phyloP scores from a whole-genome alignment of 1,140 invertebrate species.

The Pollicipes pollicipes region DNA sequence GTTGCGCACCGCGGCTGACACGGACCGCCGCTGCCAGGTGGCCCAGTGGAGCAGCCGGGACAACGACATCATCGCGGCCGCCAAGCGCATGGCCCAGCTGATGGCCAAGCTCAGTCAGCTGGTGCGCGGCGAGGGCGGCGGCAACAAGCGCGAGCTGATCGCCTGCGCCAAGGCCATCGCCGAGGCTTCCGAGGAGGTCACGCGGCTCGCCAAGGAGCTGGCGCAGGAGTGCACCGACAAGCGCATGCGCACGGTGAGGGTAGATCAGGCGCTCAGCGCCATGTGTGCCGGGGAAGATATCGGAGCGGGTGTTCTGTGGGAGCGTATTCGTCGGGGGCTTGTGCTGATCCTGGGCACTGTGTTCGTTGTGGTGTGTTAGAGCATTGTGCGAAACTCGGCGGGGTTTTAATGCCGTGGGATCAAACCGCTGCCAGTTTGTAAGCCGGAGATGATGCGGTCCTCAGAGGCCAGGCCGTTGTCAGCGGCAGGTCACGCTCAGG shows the following conservation, averaged over 20 bases:
- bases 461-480: too few species aligned
- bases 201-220: slow-evolving; percentile 86
- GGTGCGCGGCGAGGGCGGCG: slow-evolving; percentile 34
- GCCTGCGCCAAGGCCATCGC: slow-evolving; percentile 97
- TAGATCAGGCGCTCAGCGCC: too few species aligned
- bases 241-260: slow-evolving; percentile 76
- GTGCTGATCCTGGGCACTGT: too few species aligned
- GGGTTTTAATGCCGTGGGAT: too few species aligned
- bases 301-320: not conserved
- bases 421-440: too few species aligned
- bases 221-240: slow-evolving; percentile 96
- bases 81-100: slow-evolving; percentile 92
- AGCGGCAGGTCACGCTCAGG: too few species aligned
- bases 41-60: slow-evolving; percentile 98
- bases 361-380: too few species aligned
- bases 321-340: too few species aligned
- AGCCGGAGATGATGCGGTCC: too few species aligned
- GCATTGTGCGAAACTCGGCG: too few species aligned
- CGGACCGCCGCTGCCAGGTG: slow-evolving; percentile 31
- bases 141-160: slow-evolving; percentile 91
- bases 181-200: slow-evolving; percentile 94
- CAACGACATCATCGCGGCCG: slow-evolving; percentile 98
- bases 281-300: too few species aligned
- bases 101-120: slow-evolving; percentile 86
- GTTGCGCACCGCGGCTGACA: too few species aligned